Evolutionary conservation across 1,140 invertebrate genomes (phyloP).

Genomic region (Rhagoletis zephyria): DNA sequence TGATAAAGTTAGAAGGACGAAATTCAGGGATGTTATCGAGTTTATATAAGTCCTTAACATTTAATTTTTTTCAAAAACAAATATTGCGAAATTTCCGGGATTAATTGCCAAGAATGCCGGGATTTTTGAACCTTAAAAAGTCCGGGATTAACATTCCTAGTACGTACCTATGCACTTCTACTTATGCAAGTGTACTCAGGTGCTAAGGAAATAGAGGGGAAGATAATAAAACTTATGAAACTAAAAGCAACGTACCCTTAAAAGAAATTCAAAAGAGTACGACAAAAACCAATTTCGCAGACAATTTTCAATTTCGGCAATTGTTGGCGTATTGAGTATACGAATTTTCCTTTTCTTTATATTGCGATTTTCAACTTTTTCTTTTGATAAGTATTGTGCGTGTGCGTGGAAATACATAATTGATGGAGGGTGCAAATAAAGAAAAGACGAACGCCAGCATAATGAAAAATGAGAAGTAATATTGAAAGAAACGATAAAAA

Average conservation of each 20-base stretch:
- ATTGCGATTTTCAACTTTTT: slow-evolving; percentile 35
- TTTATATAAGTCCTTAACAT: too few species aligned
- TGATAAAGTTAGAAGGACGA: too few species aligned
- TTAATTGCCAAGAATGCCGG: too few species aligned
- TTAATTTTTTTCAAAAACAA: too few species aligned
- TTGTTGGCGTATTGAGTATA: neutral
- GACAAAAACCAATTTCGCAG: neutral
- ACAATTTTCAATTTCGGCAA: neutral
- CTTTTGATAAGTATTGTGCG: slow-evolving; percentile 20
- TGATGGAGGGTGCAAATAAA: slow-evolving; percentile 47
- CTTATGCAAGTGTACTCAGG: neutral
- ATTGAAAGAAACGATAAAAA: neutral
- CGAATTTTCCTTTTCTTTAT: slow-evolving; percentile 18
- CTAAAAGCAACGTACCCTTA: neutral
- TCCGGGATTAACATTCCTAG: too few species aligned
- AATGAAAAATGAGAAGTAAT: slow-evolving; percentile 17
- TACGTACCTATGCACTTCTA: too few species aligned
- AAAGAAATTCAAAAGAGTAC: slow-evolving; percentile 6
- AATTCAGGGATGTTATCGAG: too few species aligned
- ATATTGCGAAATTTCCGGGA: too few species aligned
- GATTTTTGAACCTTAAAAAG: too few species aligned
- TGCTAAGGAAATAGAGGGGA: neutral
- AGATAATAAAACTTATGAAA: neutral
- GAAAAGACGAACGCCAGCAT: slow-evolving; percentile 45
- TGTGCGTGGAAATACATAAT: neutral